Evolutionary conservation across 2,888 invertebrate species (phyloP).

Genomic region (Trichacis sp.): DNA sequence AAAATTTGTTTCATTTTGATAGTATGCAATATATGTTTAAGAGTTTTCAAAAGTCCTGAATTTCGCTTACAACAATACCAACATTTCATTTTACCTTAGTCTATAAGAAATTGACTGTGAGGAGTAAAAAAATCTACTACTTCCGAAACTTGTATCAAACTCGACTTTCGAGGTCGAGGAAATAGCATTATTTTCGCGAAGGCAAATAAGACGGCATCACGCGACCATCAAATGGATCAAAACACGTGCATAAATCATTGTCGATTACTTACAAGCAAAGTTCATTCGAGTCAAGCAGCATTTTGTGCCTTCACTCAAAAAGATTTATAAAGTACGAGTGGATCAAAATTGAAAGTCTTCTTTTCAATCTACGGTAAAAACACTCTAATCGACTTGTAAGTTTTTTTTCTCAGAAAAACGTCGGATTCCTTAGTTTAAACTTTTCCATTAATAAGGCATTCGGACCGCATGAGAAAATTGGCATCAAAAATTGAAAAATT

Average conservation of each 20-base stretch:
- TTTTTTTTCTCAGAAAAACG: neutral
- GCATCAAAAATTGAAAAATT: too few relatives aligned
- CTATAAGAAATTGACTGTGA: too few relatives aligned
- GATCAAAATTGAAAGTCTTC: neutral
- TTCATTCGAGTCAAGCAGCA: neutral
- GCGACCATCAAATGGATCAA: constrained; percentile 15
- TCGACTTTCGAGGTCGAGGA: neutral
- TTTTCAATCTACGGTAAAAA: neutral
- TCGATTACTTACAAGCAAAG: neutral
- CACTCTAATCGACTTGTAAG: too few relatives aligned
- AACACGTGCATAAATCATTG: constrained; percentile 18
- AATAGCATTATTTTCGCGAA: neutral
- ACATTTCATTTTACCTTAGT: too few relatives aligned
- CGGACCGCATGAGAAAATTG: neutral
- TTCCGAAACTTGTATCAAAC: too few relatives aligned
- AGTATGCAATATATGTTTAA: too few relatives aligned
- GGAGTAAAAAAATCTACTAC: too few relatives aligned
- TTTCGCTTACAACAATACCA: too few relatives aligned
- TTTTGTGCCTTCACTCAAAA: neutral
- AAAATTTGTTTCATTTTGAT: too few relatives aligned
- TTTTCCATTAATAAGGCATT: neutral
- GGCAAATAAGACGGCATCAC: constrained; percentile 26
- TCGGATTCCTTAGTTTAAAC: neutral
- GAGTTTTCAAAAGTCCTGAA: too few relatives aligned
- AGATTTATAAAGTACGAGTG: neutral